phyloP scores from a whole-genome alignment of 2,888 invertebrate species.

The Terebella lapidaria region DNA sequence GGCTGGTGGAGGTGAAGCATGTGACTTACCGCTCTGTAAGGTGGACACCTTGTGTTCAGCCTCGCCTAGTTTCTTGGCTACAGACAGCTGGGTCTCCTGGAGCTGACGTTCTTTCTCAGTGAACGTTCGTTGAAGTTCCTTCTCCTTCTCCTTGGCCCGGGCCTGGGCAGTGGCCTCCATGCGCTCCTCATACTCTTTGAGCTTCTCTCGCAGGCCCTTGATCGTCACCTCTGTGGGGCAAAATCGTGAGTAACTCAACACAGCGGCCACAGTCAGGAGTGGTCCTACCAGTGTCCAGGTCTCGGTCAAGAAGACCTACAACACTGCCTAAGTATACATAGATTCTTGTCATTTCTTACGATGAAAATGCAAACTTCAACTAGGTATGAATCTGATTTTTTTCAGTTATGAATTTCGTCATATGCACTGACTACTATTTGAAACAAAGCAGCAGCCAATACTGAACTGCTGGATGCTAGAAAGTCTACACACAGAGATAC shows the following conservation, averaged over 20 bases:
- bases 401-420: too few relatives aligned
- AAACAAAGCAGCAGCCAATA: too few relatives aligned
- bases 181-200: conserved; percentile 55
- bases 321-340: too few relatives aligned
- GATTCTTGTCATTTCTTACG: too few relatives aligned
- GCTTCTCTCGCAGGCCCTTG: conserved; percentile 56
- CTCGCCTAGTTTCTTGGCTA: conserved; percentile 53
- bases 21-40: conserved; percentile 38
- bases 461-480: too few relatives aligned
- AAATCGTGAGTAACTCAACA: too few relatives aligned
- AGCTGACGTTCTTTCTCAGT: conserved; percentile 52
- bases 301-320: neutral
- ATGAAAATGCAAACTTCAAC: too few relatives aligned
- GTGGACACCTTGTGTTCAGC: conserved; percentile 52
- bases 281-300: neutral
- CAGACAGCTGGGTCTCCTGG: conserved; percentile 49
- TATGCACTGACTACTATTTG: too few relatives aligned
- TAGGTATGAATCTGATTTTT: too few relatives aligned
- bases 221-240: conserved; percentile 57
- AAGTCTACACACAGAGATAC: too few relatives aligned
- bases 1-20: too few relatives aligned
- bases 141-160: conserved; percentile 48
- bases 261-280: too few relatives aligned
- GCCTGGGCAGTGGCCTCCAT: conserved; percentile 52
- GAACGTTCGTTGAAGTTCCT: conserved; percentile 47